These are phyloP conservation scores for Andrena dorsata DNA, from an alignment of 2,888 invertebrate species.

Conservation along the genomic window DNA sequence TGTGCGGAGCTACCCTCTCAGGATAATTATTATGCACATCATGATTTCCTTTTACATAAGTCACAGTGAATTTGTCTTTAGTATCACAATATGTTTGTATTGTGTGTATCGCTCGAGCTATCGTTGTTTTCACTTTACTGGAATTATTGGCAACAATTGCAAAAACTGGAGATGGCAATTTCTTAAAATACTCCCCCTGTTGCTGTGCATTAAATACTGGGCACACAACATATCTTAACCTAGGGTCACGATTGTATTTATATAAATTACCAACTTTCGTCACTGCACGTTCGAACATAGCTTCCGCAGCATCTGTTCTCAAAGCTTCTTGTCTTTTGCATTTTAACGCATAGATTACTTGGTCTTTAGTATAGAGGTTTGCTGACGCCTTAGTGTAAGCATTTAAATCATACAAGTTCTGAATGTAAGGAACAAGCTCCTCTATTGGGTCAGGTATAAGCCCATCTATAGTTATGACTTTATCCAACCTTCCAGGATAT, in stretches of 20 bases:
- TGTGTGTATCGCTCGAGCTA: rapidly evolving
- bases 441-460: conserved; percentile 76
- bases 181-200: conserved; percentile 33
- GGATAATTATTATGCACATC: conserved; percentile 88
- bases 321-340: conserved; percentile 83
- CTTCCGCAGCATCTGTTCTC: conserved; percentile 85
- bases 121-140: rapidly evolving
- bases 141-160: conserved; percentile 52
- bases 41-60: conserved; percentile 86
- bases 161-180: conserved; percentile 61
- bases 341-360: conserved; percentile 85
- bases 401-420: conserved; percentile 79
- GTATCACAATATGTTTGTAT: neutral
- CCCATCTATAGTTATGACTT: conserved; percentile 85
- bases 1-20: conserved; percentile 86
- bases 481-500: conserved; percentile 84
- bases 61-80: conserved; percentile 20
- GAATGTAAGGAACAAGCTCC: conserved; percentile 77
- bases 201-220: conserved; percentile 72
- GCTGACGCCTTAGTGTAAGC: neutral
- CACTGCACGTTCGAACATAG: conserved; percentile 86
- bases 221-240: conserved; percentile 84
- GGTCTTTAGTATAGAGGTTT: conserved; percentile 83
- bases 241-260: conserved; percentile 87
- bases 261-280: conserved; percentile 84